Evolutionary conservation across 2,797 vertebrate genomes (phyloP).

Genomic region (Loriculus beryllinus): DNA sequence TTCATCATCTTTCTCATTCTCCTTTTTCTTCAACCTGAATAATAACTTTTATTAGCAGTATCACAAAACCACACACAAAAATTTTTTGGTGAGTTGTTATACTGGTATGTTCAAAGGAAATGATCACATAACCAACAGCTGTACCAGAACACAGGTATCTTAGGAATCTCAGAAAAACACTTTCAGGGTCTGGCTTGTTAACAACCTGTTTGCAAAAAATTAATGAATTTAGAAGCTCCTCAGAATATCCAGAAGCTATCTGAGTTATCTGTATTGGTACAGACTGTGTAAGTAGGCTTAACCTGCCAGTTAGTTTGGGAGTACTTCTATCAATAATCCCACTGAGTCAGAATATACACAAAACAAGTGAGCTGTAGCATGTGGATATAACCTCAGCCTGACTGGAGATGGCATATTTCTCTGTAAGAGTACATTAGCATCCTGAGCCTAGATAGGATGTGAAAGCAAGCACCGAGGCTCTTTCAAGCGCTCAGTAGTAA

Average conservation of each 20-base stretch:
- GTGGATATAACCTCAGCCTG: neutral
- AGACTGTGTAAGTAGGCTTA: neutral
- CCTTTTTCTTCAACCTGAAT: conserved; percentile 91
- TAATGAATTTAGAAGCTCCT: neutral
- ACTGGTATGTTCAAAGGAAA: neutral
- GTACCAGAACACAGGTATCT: neutral
- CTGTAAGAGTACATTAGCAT: neutral
- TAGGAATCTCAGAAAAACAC: neutral
- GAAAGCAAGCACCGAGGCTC: neutral
- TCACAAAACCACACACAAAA: neutral
- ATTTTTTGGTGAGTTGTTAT: neutral
- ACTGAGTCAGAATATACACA: neutral
- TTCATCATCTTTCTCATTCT: conserved; percentile 92
- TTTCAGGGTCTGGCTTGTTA: neutral
- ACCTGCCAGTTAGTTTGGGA: neutral
- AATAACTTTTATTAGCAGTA: conserved; percentile 38
- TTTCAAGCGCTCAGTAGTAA: neutral
- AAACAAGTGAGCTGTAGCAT: neutral
- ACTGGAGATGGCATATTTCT: neutral
- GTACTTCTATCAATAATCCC: neutral
- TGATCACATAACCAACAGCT: neutral
- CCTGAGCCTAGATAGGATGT: neutral
- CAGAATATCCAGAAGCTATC: neutral
- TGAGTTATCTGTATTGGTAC: neutral
- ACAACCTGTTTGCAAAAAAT: neutral